Evolutionary conservation across 1,140 invertebrate species (phyloP).

Genomic region (Eurosta solidaginis): DNA sequence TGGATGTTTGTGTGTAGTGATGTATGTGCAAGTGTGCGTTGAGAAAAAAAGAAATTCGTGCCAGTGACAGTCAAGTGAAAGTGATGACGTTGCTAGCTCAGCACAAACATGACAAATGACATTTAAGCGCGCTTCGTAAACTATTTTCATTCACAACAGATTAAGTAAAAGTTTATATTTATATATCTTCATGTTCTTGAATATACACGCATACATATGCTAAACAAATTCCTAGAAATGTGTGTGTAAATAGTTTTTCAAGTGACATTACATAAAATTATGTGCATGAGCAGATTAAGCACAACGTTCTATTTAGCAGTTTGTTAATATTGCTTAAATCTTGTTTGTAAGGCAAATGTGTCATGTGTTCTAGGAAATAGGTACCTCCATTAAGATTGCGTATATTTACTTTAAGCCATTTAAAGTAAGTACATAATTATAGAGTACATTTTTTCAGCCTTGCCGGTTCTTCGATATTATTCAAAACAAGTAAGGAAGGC

Average conservation of each 20-base stretch:
- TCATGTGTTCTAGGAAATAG: too few relatives aligned
- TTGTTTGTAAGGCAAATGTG: neutral
- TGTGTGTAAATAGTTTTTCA: neutral
- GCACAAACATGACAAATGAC: neutral
- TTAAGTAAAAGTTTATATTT: neutral
- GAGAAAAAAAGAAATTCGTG: slow-evolving; percentile 1
- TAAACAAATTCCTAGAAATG: neutral
- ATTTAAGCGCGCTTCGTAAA: slow-evolving; percentile 35
- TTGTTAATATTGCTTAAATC: neutral
- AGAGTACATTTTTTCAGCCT: too few relatives aligned
- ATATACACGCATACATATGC: neutral
- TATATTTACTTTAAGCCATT: too few relatives aligned
- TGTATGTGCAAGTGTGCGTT: neutral
- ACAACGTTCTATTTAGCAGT: neutral
- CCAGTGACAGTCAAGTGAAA: slow-evolving; percentile 40
- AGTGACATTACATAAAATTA: neutral
- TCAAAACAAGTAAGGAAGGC: too few relatives aligned
- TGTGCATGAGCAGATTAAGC: neutral
- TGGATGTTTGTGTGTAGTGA: neutral
- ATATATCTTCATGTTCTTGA: neutral
- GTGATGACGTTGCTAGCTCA: slow-evolving; percentile 39
- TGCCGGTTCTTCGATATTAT: too few relatives aligned
- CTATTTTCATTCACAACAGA: neutral
- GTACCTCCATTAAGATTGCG: too few relatives aligned
- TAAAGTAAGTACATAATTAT: too few relatives aligned